Conservation (phyloP, 2,888 invertebrate genomes). For the Hemistola chrysoprasaria region DNA sequence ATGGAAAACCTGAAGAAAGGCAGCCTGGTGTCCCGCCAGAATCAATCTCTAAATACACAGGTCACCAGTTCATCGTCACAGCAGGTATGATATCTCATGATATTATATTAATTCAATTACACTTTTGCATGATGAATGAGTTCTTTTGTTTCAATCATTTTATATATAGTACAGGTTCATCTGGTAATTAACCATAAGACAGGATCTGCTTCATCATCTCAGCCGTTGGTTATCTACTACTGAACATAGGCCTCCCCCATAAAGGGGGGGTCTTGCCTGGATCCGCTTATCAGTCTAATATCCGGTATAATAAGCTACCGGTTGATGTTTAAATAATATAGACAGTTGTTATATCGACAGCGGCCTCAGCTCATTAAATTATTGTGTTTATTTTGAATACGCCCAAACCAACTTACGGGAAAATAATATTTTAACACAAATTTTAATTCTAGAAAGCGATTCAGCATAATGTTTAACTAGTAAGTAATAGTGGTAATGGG, state of each 20-base stretch:
- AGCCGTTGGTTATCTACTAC: too few relatives aligned
- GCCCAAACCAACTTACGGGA: conserved; percentile 51
- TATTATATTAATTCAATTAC: too few relatives aligned
- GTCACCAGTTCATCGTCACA: conserved; percentile 80
- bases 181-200: too few relatives aligned
- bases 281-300: conserved; percentile 18
- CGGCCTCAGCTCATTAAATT: conserved; percentile 66
- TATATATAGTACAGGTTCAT: too few relatives aligned
- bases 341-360: conserved; percentile 48
- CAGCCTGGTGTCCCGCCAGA: conserved; percentile 74
- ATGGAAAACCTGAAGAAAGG: conserved; percentile 89
- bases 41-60: conserved; percentile 74
- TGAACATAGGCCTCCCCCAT: too few relatives aligned
- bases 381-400: conserved; percentile 65
- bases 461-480: conserved; percentile 23
- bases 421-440: conserved; percentile 48
- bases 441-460: conserved; percentile 12
- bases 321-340: conserved; percentile 40
- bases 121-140: too few relatives aligned
- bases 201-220: too few relatives aligned
- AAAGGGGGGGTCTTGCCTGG: too few relatives aligned
- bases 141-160: too few relatives aligned
- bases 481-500: too few relatives aligned
- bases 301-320: conserved; percentile 25
- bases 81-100: too few relatives aligned